Evolutionary conservation across 2,113 vertebrate species (phyloP), one percentile per base, ranked within the genome.

Genomic region (Gadus chalcogrammus): DNA sequence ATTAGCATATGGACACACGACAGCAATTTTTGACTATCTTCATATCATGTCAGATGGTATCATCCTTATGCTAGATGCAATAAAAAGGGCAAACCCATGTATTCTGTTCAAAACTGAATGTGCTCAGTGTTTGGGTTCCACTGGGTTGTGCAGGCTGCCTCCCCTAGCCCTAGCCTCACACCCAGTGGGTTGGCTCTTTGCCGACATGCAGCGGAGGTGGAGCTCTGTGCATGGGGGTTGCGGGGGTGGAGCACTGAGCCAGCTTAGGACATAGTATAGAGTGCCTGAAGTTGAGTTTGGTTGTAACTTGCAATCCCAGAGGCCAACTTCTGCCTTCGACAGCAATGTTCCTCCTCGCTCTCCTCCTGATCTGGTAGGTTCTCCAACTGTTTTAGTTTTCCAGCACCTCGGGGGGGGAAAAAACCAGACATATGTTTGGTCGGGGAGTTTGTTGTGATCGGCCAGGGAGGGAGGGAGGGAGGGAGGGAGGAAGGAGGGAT

Each of bases 161-260:
- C 31, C 31, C 31, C 31, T 35, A 85, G 84, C 78, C 84, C 77
- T 75, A 24, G 24, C 24, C 24, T 35, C 82, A 72, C 72, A 31
- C 75, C 17, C 61, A 74, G 75, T 87, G 78, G 80, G 70, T 76
- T 84, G 79, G 85, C 77, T 24, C 79, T 82, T 77, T 77, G 79
- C 31, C 4, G 31, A 7, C 31, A 35, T 2, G 53, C 72, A 64
- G 56, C 67, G 80, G 73, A 83, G 87, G 86, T 76, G 87, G 87
- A 87, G 84, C 88, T 71, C 59, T 68, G 20, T 76, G 81, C 65
- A 69, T 61, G 61, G 65, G 56, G 48, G 17, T 28, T 74, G 24
- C 3, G 68, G 62, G 17, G 53, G 68, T 76, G 82, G 79, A 74
- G 83, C 71, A 61, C 68, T 70, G 12, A 64, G 69, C 65, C 64